A percentile compares a stretch with the other conserved stretches of the same genome.
Conservation (phyloP, 53 echinoderm and acorn worm genomes). For the Stichopus horrens region DNA sequence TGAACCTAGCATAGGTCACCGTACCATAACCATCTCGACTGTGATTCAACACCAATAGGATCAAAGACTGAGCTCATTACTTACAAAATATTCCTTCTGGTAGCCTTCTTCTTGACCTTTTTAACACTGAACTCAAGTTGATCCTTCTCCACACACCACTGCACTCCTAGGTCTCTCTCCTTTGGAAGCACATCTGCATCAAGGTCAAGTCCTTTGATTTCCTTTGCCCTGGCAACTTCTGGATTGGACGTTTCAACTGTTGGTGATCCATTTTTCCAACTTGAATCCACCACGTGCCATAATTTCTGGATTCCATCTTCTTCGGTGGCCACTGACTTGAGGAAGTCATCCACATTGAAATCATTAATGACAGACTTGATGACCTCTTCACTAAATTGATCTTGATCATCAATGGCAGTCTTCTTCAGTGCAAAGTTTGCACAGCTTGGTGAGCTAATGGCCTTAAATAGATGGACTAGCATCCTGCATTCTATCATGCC, state of each 20-base stretch:
- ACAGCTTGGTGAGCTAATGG: background rate
- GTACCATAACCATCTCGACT: background rate
- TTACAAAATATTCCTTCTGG: background rate
- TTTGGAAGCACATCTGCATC: too few relatives aligned
- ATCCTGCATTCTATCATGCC: background rate
- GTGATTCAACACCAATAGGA: background rate
- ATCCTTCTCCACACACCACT: too few relatives aligned
- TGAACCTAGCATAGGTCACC: background rate
- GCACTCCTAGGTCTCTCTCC: too few relatives aligned
- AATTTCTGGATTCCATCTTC: background rate
- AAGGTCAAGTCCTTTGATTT: slow-evolving; percentile 5
- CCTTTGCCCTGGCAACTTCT: slow-evolving; percentile 4
- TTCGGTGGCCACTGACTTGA: background rate
- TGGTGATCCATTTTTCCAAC: slow-evolving; percentile 43
- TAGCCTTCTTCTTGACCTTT: background rate
- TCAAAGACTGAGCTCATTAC: background rate
- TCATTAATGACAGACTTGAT: background rate
- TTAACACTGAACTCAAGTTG: slow-evolving; percentile 34
- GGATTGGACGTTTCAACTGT: slow-evolving; percentile 13
- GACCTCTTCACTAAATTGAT: too few relatives aligned
- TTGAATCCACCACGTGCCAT: slow-evolving; percentile 2
- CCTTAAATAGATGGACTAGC: too few relatives aligned
- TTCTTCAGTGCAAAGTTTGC: background rate
- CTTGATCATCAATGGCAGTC: background rate
- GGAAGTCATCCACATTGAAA: too few relatives aligned